Evolutionary conservation across 2,888 invertebrate genomes (phyloP), one percentile per base, ranked within the genome.

Genomic region (Furcula furcula): DNA sequence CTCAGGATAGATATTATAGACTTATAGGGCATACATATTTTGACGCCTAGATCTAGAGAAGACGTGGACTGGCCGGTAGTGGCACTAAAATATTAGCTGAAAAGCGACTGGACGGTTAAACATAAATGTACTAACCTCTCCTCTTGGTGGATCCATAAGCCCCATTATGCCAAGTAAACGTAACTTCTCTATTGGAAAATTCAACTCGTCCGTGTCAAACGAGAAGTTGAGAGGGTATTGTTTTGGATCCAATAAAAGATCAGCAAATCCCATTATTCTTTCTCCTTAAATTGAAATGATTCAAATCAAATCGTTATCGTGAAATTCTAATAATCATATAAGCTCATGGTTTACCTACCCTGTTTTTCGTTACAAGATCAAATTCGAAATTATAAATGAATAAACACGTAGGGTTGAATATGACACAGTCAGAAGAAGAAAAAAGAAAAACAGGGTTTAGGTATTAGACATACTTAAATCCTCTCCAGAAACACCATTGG

Each of bases 111-210:
- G 16, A 6, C 9, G 20, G 9, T 7, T 18, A 18, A 3, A n/a
- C 3, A 20, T 3, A 3, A 23, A 25, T 19, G 9, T 20, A 42
- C 37, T 39, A 53, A 84, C 87, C 77, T 85, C 78, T 44, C 59
- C 63, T 46, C 87, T 68, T 4, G 98, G 98, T 36, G 98, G 98
- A 90, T 98, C 98, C 90, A 98, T 97, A 93, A 98, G 95, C 33
- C 98, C 98, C 94, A 98, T 96, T 2, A 98, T 91, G 32, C 98
- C 98, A 40, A 98, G 94, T 73, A 98, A 97, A 41, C 98, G 92
- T 40, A 98, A 91, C 52, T 94, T 93, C 23, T 94, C 93, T 35
- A 95, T 83, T 9, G 96, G 97, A 91, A 98, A 98, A 82, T 98
- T 98, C 29, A 93, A 89, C 46, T 95, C 93, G 56, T 98, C 97